Base-by-base conservation (phyloP, 2,113 vertebrate species). In the Caranx melampygus region DNA sequence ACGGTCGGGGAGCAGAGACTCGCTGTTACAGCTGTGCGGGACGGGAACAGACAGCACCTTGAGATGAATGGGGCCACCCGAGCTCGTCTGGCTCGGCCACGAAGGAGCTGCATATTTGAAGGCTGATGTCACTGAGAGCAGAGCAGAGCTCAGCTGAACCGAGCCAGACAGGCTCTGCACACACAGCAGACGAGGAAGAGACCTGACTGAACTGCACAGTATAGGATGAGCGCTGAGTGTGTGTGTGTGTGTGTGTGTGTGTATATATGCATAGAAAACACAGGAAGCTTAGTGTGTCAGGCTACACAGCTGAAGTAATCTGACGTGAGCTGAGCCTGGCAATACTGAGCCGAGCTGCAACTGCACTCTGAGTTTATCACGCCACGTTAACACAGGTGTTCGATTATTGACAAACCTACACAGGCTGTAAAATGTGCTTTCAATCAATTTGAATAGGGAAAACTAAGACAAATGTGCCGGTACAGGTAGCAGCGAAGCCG, bases 41-140 rank as follows among this genome's bases (percentile, higher is more conserved):
- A 73, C 44, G 66, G 52, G 31, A 33, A 33, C 59, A 81, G 87
- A 78, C 78, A 71, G 84, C 86, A 89, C 82, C 89, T 91, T 85
- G 79, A 88, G 81, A 88, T 89, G 81, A 90, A 90, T 76, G 82
- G 45, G 78, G 72, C 77, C 82, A 87, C 76, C 59, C 51, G 52
- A 76, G 88, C 63, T 81, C 44, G 51, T 82, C 85, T 91, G 88
- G 84, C 84, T 79, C 14, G 64, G 79, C 75, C 84, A 84, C 40
- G 71, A 86, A 62, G 71, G 86, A 58, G 26, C 83, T 65, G 82
- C 92, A 94, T 94, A 91, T 64, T 91, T 93, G 47, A 73, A 77
- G 77, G 90, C 64, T 94, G 94, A 94, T 90, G 92, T 95, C 93
- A 95, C 84, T 55, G 76, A 85, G 83, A 85, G 74, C 77, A 44